Evolutionary conservation across 1,140 invertebrate genomes (phyloP).

Genomic region (Vanessa tameamea): DNA sequence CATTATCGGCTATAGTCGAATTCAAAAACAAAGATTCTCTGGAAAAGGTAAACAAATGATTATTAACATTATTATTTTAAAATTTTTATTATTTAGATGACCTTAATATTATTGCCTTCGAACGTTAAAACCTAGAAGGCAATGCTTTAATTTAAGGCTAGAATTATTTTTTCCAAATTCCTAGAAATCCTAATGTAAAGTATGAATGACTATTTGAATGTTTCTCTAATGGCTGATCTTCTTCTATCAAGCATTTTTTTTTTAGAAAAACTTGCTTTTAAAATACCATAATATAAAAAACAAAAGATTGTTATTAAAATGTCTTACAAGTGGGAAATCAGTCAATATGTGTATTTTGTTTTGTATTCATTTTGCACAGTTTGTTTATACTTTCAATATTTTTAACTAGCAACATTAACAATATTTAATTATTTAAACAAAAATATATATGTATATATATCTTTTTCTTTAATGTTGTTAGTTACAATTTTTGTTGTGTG

Average conservation of each 20-base stretch:
- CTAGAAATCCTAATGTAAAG: slow-evolving; percentile 51
- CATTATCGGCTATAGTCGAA: slow-evolving; percentile 80
- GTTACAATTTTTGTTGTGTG: too few species aligned
- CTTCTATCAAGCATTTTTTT: slow-evolving; percentile 42
- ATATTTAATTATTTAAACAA: background rate
- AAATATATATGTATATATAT: too few species aligned
- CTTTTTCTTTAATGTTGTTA: too few species aligned
- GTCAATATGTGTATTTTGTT: slow-evolving; percentile 1
- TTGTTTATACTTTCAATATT: background rate
- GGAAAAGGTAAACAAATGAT: slow-evolving; percentile 78
- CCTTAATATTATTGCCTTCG: slow-evolving; percentile 43
- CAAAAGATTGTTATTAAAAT: background rate
- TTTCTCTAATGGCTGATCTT: slow-evolving; percentile 70
- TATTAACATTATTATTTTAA: slow-evolving; percentile 71
- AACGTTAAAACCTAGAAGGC: slow-evolving; percentile 40
- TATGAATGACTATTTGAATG: slow-evolving; percentile 79
- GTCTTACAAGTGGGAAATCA: slow-evolving; percentile 7
- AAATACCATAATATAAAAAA: background rate
- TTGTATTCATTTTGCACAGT: background rate
- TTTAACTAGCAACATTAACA: slow-evolving; percentile 7
- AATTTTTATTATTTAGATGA: slow-evolving; percentile 52
- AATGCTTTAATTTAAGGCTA: slow-evolving; percentile 52
- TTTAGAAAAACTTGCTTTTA: background rate
- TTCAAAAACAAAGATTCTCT: slow-evolving; percentile 80
- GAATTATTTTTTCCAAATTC: slow-evolving; percentile 65